phyloP scores from a whole-genome alignment of 2,888 invertebrate genomes.

The Linyphia triangularis region DNA sequence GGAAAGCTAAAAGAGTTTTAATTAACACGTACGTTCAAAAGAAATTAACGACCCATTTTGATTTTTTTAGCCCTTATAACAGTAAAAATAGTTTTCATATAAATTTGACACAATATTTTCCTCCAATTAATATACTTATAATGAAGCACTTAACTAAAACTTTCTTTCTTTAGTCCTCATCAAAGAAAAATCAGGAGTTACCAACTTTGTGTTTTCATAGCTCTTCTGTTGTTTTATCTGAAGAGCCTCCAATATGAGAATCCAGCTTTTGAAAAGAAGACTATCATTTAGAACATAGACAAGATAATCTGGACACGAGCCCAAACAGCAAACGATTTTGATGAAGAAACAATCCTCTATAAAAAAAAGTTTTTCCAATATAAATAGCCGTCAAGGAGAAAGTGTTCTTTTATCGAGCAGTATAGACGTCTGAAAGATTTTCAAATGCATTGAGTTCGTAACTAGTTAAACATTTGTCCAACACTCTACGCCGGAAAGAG shows the following conservation, averaged over 20 bases:
- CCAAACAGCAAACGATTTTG: constrained; percentile 29
- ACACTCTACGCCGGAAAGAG: not conserved
- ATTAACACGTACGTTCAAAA: too few species aligned
- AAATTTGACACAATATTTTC: too few species aligned
- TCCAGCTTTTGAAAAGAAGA: not conserved
- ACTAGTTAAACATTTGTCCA: constrained; percentile 12
- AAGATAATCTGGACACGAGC: not conserved
- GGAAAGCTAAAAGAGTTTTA: too few species aligned
- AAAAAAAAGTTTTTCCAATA: constrained; percentile 19
- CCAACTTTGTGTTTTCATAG: constrained; percentile 46
- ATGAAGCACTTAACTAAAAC: not conserved
- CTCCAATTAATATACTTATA: too few species aligned
- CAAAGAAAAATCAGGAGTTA: not conserved
- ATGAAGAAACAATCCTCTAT: not conserved
- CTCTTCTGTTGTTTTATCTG: constrained; percentile 1
- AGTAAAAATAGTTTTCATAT: too few species aligned
- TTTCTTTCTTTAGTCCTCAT: not conserved
- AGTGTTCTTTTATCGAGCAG: not conserved
- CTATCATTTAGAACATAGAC: constrained; percentile 16
- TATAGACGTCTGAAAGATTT: constrained; percentile 13
- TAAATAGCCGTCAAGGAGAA: not conserved
- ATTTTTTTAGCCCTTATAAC: too few species aligned
- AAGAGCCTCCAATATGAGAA: constrained; percentile 17
- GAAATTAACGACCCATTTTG: too few species aligned
- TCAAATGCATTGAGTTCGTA: not conserved